Evolutionary conservation across 53 echinoderm and acorn worm species (phyloP).

Genomic region (Henricia sp.): DNA sequence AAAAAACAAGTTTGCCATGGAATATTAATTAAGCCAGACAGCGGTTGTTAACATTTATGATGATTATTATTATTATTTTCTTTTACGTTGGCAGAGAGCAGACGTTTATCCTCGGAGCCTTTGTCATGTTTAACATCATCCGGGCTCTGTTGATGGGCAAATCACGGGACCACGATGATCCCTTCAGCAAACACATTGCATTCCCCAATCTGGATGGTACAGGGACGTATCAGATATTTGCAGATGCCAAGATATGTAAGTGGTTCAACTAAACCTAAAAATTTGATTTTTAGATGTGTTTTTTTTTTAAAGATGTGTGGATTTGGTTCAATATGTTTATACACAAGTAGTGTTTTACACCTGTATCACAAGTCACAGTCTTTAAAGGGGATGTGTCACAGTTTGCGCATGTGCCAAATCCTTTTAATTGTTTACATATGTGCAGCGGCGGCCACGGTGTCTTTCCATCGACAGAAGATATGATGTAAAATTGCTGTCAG

Average conservation of each 20-base stretch:
- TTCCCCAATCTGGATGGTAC: constrained; percentile 94
- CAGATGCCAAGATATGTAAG: constrained; percentile 95
- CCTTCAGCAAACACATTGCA: constrained; percentile 76
- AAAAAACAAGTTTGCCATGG: background rate
- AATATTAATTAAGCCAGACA: background rate
- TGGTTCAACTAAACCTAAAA: background rate
- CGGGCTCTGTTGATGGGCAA: constrained; percentile 71
- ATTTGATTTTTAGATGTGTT: background rate
- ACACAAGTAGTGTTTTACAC: too few relatives aligned
- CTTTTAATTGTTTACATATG: too few relatives aligned
- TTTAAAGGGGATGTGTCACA: too few relatives aligned
- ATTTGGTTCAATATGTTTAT: too few relatives aligned
- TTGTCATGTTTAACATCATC: constrained; percentile 77
- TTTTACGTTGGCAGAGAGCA: constrained; percentile 61
- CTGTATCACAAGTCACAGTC: too few relatives aligned
- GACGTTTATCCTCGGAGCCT: constrained; percentile 57
- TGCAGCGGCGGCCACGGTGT: too few relatives aligned
- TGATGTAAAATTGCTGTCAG: too few relatives aligned
- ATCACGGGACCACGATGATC: constrained; percentile 37
- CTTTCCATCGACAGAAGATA: too few relatives aligned
- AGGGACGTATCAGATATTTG: constrained; percentile 82
- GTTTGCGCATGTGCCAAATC: too few relatives aligned
- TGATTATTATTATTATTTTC: background rate
- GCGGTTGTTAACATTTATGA: background rate
- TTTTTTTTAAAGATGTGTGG: background rate